Evolutionary conservation across 2,797 vertebrate species (phyloP).

Genomic region (Tinamus major): DNA sequence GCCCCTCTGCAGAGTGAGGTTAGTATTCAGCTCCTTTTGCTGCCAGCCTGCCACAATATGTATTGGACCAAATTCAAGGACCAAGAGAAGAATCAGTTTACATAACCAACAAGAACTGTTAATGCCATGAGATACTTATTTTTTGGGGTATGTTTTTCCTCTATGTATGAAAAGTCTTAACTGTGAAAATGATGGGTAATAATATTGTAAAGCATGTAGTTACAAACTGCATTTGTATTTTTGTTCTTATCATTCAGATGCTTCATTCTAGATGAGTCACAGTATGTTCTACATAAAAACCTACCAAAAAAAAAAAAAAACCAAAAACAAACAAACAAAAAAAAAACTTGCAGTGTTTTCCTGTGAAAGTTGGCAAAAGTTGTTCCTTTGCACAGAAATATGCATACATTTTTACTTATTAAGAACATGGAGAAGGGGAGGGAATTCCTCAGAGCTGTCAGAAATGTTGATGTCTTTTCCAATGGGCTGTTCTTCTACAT

Average conservation of each 20-base stretch:
- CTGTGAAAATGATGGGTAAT: background rate
- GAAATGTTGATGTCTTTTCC: background rate
- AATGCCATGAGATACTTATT: background rate
- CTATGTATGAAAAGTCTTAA: background rate
- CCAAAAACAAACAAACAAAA: too few species aligned
- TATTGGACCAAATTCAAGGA: background rate
- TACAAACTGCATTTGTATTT: background rate
- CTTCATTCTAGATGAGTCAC: background rate
- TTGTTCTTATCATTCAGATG: background rate
- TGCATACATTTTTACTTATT: background rate
- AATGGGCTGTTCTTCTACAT: background rate
- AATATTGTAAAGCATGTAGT: background rate
- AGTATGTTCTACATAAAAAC: rapidly evolving
- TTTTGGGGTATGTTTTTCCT: background rate
- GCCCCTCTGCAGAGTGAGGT: background rate
- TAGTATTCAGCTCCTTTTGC: background rate
- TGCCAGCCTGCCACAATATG: background rate
- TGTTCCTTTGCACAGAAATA: background rate
- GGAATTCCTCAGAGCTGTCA: background rate
- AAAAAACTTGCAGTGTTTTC: background rate
- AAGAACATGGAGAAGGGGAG: background rate
- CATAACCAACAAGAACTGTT: background rate
- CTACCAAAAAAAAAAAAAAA: too few species aligned
- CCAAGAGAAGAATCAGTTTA: background rate
- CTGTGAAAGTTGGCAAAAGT: background rate